Evolutionary conservation across 2,113 vertebrate species (phyloP).

Genomic region (Acinonyx jubatus): DNA sequence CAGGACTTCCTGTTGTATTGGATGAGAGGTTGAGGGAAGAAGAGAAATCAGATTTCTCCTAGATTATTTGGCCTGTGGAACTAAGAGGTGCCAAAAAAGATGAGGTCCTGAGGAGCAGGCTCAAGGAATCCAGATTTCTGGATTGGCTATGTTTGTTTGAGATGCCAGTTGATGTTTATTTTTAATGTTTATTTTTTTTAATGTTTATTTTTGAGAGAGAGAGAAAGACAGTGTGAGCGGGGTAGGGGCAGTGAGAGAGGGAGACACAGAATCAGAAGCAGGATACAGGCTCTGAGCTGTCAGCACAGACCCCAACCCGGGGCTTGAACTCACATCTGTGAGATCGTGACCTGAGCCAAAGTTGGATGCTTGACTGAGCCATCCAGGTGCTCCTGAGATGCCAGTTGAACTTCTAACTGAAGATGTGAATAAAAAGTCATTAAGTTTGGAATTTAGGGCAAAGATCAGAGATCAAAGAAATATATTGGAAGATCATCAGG

Average conservation of each 20-base stretch:
- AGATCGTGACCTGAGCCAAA: too few relatives aligned
- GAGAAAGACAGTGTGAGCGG: too few relatives aligned
- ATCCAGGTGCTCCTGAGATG: background rate
- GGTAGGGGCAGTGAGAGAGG: too few relatives aligned
- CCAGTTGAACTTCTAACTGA: background rate
- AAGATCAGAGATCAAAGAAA: background rate
- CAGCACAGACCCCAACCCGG: too few relatives aligned
- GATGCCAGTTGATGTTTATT: background rate
- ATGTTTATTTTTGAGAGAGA: too few relatives aligned
- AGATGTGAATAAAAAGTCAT: background rate
- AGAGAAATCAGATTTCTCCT: background rate
- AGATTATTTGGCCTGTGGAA: background rate
- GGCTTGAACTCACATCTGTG: too few relatives aligned
- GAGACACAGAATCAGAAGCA: too few relatives aligned
- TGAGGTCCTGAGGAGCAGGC: background rate
- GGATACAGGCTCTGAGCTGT: too few relatives aligned
- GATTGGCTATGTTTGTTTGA: background rate
- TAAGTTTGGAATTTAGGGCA: background rate
- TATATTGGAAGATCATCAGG: background rate
- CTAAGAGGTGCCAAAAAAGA: background rate
- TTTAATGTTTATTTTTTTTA: too few relatives aligned
- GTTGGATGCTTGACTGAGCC: too few relatives aligned
- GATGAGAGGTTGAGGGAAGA: background rate
- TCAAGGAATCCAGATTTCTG: conserved; percentile 12
- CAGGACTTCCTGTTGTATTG: background rate